phyloP scores from a whole-genome alignment of 2,888 invertebrate genomes.

The Heliconius charithonia region DNA sequence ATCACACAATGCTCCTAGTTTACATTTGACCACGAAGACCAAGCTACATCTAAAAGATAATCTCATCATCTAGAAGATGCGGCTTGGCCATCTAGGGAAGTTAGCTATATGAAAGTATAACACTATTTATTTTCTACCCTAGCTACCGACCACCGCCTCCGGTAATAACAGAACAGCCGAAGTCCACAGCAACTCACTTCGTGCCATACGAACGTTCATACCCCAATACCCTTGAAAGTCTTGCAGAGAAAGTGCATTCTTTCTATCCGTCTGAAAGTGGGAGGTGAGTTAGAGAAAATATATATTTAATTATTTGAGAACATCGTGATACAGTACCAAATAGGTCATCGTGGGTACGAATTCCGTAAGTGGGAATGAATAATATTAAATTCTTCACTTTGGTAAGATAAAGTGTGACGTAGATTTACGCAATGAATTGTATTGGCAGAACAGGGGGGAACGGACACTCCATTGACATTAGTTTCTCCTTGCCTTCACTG shows the following conservation, averaged over 20 bases:
- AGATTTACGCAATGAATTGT: no score
- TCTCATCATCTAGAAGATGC: no score
- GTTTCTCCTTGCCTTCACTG: no score
- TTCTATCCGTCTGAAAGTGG: conserved; percentile 85
- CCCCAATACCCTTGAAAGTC: conserved; percentile 94
- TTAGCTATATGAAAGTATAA: not conserved
- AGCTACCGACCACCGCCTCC: conserved; percentile 93
- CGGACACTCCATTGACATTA: no score
- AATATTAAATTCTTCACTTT: not conserved
- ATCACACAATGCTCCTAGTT: not conserved
- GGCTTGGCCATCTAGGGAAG: no score
- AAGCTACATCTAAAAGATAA: not conserved
- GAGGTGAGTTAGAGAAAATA: conserved; percentile 55
- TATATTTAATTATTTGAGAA: not conserved
- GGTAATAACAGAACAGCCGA: conserved; percentile 95
- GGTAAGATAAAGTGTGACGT: no score
- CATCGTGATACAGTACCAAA: not conserved
- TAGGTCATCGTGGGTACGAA: not conserved
- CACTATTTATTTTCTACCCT: conserved; percentile 49
- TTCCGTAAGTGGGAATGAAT: not conserved
- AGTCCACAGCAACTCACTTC: conserved; percentile 90
- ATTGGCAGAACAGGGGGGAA: no score
- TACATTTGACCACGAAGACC: not conserved
- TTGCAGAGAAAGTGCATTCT: conserved; percentile 96
- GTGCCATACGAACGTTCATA: conserved; percentile 94